Base-by-base conservation (phyloP, 2,888 invertebrate genomes). In the Apamea crenata region DNA sequence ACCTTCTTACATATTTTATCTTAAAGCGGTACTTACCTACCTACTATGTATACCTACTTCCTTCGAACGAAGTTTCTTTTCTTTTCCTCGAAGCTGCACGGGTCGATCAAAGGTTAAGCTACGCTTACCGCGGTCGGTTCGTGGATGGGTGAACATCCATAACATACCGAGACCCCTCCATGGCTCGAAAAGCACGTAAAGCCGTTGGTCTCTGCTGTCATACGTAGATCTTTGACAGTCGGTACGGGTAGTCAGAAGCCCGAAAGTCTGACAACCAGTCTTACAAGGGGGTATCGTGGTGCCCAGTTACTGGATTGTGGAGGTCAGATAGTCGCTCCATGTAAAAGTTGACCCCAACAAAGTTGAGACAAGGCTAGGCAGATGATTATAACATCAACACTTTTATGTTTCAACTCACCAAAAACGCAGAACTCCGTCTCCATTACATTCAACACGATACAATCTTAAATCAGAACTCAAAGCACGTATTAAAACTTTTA, bases 401-500 rank as follows among this genome's bases (percentile, higher is more conserved):
- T 59, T 40, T 3, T 8, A n/a, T 29, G 8, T 29, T 61, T 44
- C 29, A 44, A 44, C 16, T 18, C 32, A 8, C 1, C 25, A 56
- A 75, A 21, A 61, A 74, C n/a, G 12, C 32, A 21, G 18, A 21
- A 25, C 18, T 18, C 10, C 3, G 25, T 82, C 14, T 25, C 10
- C 3, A 53, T 75, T 56, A 36, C 36, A 68, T 56, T 44, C 25
- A 21, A 50, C 53, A 12, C 53, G 67, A 67, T 66, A 86, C 63
- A 61, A 67, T 56, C 6, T 74, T 14, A 71, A 63, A 44, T 63
- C 53, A 73, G 66, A 56, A 66, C 25, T 36, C 53, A 61, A 65
- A 63, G 18, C 77, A 77, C 72, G 79, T 63, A 81, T 32, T 75
- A 80, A 87, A 87, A 85, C 53, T 87, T 87, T 84, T 61, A 72